Conservation (phyloP, 2,113 vertebrate genomes). For the Antechinus stuartii region DNA sequence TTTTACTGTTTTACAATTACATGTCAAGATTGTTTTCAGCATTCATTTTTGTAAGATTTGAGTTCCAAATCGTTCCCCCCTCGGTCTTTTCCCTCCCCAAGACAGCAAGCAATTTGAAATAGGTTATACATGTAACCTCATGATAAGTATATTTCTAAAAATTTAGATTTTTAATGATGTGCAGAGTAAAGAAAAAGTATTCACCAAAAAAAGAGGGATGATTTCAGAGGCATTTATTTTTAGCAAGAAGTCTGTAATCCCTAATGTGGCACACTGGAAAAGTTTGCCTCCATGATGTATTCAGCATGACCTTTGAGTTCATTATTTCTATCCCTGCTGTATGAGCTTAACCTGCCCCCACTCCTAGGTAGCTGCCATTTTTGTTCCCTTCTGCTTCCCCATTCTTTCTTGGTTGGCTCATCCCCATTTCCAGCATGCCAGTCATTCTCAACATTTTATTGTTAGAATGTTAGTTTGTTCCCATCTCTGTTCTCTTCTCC, state of each 20-base stretch:
- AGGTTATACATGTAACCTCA: too few species aligned
- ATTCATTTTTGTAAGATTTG: too few species aligned
- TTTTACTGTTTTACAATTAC: too few species aligned
- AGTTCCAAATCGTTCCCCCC: too few species aligned
- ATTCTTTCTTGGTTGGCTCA: neutral
- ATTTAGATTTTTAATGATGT: neutral
- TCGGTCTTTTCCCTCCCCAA: too few species aligned
- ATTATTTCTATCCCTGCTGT: neutral
- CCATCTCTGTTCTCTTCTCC: neutral
- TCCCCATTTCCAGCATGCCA: neutral
- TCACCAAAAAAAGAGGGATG: neutral
- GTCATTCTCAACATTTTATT: conserved; percentile 5
- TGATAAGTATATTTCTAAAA: too few species aligned
- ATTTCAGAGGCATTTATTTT: neutral
- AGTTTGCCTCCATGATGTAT: neutral
- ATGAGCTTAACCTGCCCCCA: neutral
- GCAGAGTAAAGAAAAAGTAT: neutral
- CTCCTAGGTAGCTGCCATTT: neutral
- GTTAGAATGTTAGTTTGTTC: neutral
- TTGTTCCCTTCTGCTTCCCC: neutral
- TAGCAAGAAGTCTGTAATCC: neutral
- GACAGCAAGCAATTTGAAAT: too few species aligned
- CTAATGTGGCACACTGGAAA: neutral
- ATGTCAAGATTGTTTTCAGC: too few species aligned
- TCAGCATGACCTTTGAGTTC: conserved; percentile 30